A percentile compares a stretch with the other conserved stretches of the same genome.
Conservation (phyloP, 2,113 vertebrate species). For the Clarias batrachus region DNA sequence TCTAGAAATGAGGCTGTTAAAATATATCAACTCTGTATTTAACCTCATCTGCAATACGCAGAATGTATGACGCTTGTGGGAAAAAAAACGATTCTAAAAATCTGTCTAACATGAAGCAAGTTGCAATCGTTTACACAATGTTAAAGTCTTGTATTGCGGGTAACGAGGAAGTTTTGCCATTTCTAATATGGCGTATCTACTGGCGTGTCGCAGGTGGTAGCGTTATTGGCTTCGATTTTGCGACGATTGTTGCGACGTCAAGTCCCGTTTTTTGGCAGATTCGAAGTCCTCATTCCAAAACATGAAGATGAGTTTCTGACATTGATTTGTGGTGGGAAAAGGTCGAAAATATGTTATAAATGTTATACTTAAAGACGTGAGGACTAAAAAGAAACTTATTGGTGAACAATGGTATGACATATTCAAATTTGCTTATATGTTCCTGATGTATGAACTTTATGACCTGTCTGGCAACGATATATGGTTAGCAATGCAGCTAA, state of each 20-base stretch:
- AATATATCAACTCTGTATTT: not conserved
- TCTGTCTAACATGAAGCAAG: not conserved
- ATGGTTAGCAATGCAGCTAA: conserved; percentile 10
- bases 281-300: not conserved
- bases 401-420: conserved; percentile 9
- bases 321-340: not conserved
- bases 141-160: not conserved
- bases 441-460: not conserved
- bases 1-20: not conserved
- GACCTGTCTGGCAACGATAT: not conserved
- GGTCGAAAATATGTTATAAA: not conserved
- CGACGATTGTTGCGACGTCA: not conserved
- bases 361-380: not conserved
- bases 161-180: not conserved
- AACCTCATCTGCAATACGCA: not conserved
- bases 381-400: not conserved
- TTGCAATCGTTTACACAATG: not conserved
- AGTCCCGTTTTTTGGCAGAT: not conserved
- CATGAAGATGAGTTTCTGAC: conserved; percentile 5
- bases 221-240: not conserved
- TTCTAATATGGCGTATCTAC: not conserved
- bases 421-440: not conserved
- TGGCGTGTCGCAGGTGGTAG: not conserved
- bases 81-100: not conserved
- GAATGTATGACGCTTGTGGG: not conserved